Evolutionary conservation across 35 echinoderm and acorn worm genomes (phyloP), one percentile per base, ranked within the genome.

Genomic region (Lytechinus pictus): DNA sequence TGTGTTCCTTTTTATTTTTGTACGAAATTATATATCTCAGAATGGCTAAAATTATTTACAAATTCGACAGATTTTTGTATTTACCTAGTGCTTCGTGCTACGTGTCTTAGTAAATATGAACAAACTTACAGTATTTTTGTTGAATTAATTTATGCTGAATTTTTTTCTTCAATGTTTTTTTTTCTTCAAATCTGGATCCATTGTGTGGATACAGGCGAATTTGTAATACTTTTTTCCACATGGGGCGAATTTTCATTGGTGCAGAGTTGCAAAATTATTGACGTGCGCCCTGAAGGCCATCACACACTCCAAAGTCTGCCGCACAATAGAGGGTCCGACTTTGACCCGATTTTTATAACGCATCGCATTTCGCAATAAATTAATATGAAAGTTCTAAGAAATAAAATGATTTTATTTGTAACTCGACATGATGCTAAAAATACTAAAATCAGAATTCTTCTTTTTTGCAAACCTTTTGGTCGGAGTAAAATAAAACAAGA

Each of bases 21-120:
- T 90, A 90, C 88, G 29, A 90, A 90, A 90, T 90, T 16, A 79
- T 90, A 90, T 90, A 90, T 90, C 88, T 52, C 27, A 90, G 24
- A 90, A 33, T 90, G 52, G 14, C 13, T 13, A 90, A 52, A 52
- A 54, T 90, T 90, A 52, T 90, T 90, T 79, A 79, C 66, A 79
- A 16, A 79, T 14, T 79, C 10, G 8, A 52, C 14, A 44, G 0
- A 52, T 90, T 19, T 90, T 52, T 52, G 16, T 79, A n/a, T 79
- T 19, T 79, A 1, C 19, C 66, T 79, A 79, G 66, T 79, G 66
- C 66, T 14, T 24, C 66, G 21, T 90, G 88, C 14, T 90, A 90
- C 28, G 88, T 90, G 86, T 90, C 5, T 52, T 52, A 28, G 52
- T 52, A 90, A 88, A 88, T 90, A 10, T 90, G 29, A 90, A 52